Evolutionary conservation across 2,113 vertebrate genomes (phyloP).

Genomic region (Sardina pilchardus): DNA sequence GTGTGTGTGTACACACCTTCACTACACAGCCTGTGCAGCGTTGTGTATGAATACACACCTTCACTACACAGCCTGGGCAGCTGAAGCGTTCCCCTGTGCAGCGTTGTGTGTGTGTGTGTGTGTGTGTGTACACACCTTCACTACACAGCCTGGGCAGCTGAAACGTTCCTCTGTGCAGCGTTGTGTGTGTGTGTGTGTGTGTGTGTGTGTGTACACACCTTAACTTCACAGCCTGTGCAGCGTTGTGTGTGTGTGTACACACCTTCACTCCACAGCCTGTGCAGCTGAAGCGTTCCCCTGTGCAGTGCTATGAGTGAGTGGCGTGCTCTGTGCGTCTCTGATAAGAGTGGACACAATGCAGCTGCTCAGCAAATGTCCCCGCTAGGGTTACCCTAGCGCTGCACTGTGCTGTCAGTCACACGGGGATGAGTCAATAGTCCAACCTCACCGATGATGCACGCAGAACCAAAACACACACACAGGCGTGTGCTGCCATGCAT

Average conservation of each 20-base stretch:
- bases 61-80: no score
- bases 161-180: neutral
- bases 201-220: neutral
- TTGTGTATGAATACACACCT: no score
- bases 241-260: neutral
- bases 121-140: neutral
- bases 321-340: neutral
- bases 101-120: neutral
- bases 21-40: neutral
- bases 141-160: neutral
- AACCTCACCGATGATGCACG: slow-evolving; percentile 4
- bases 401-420: neutral
- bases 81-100: neutral
- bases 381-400: no score
- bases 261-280: neutral
- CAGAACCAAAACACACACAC: neutral
- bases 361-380: neutral
- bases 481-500: neutral
- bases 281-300: neutral
- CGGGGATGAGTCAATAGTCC: neutral
- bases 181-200: neutral
- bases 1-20: neutral
- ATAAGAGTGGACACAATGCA: slow-evolving; percentile 15
- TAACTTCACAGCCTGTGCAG: neutral
- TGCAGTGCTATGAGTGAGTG: neutral